Base-by-base conservation (phyloP, 2,113 vertebrate species). In the Cynocephalus volans region DNA sequence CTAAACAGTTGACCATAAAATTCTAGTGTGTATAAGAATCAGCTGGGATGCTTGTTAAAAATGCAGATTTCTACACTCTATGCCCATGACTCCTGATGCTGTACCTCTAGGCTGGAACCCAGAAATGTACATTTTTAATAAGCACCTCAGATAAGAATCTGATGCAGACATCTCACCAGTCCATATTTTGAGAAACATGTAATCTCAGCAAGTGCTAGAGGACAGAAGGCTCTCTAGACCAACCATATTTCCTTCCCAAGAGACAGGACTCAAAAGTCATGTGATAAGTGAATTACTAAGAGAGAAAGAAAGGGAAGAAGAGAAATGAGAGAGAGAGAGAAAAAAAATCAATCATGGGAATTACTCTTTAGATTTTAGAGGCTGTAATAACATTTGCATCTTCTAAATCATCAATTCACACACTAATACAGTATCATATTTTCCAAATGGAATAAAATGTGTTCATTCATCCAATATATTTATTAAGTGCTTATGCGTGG, bases 281-380 rank as follows among this genome's bases (percentile, higher is more conserved):
- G 1, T 41, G 50, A 41, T 62, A 86, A 64, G 31, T 95, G 81
- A 65, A 19, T 50, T 94, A 67, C 50, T 85, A 52, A 60, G 5
- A 70, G 3, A 41, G 36, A 10, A 24, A 64, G 17, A 50, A 8
- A 58, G 52, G 33, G 9, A 36, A 48, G 7, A 8, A 28, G 15
- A 64, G 26, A 36, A 5, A 75, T 70, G 21, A 69, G 31, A 19
- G 13, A n/a, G 19, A 81, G 45, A 14, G 33, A 3, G 2, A 58
- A 19, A 6, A 41, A 64, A 28, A 31, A 82, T 50, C 36, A 80
- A 36, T 75, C 41, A 76, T 12, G 26, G 26, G 50, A 82, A 58
- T 96, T 54, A 76, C 24, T 88, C 54, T 81, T 83, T 56, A 18
- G 17, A 80, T 93, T 90, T 94, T 58, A 87, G 62, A 90, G 70